phyloP scores from a whole-genome alignment of 2,113 vertebrate species.

The Ascaphus truei region DNA sequence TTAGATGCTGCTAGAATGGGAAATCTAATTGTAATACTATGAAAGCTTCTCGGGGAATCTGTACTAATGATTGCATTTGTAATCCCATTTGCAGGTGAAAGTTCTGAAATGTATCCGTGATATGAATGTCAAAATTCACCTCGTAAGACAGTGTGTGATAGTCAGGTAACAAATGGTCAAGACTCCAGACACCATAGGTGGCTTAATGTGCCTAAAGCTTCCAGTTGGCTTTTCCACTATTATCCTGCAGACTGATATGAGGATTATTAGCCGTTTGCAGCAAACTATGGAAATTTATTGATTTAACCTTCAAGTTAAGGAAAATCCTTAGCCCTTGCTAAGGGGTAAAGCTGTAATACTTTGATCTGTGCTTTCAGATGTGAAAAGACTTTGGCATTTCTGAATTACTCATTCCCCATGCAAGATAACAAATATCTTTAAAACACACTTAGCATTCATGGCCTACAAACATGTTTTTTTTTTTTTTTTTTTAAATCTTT shows the following conservation, averaged over 20 bases:
- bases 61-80: constrained; percentile 68
- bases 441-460: constrained; percentile 39
- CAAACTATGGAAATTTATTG: background rate
- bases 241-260: background rate
- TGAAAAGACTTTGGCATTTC: background rate
- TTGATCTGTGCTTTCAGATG: constrained; percentile 20
- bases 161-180: constrained; percentile 23
- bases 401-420: background rate
- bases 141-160: constrained; percentile 37
- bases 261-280: background rate
- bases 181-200: background rate
- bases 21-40: constrained; percentile 70
- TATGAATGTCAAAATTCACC: constrained; percentile 41
- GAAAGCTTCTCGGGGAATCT: constrained; percentile 68
- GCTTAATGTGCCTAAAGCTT: constrained; percentile 12
- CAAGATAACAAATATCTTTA: constrained; percentile 21
- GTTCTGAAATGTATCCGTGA: constrained; percentile 52
- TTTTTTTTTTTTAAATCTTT: too few species aligned
- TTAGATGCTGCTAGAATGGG: constrained; percentile 67
- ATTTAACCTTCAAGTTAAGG: background rate
- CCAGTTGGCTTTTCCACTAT: background rate
- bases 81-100: constrained; percentile 73
- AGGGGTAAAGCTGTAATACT: background rate
- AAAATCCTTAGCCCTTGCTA: background rate
- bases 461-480: constrained; percentile 22